Base-by-base conservation (phyloP, 2,113 vertebrate species). In the Bagarius yarrelli region DNA sequence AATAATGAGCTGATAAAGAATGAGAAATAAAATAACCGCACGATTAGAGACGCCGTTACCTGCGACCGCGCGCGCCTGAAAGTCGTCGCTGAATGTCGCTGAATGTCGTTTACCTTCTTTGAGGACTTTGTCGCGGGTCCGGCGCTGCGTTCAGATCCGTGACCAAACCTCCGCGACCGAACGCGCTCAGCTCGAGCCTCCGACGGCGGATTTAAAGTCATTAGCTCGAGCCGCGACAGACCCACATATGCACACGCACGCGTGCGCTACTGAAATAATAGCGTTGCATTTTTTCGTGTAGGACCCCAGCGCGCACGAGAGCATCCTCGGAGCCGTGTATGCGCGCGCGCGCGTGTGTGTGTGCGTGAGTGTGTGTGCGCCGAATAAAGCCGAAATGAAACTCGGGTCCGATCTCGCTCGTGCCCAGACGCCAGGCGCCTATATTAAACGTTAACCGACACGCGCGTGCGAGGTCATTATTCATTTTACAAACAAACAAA, bases 231-330 rank as follows among this genome's bases (percentile, higher is more conserved):
- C 60, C 76, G 80, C 69, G 79, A 27, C 56, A 47, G 66, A 67
- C 79, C 11, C 66, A 40, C 77, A 60, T 32, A 69, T 14, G 21
- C 61, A 19, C 59, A 21, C 18, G 25, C 40, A 36, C 55, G 34
- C 64, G 81, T 82, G 87, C 86, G 76, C 85, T 53, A 55, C 86
- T 82, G 87, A 82, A 82, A 91, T 89, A 88, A 88, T 91, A 88
- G 86, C 88, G 89, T 81, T 89, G 89, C 88, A 91, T 90, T 90
- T 87, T 90, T 88, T 86, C 88, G 87, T 70, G 86, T 32, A 55
- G 85, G 87, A 86, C 86, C 89, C 63, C 78, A 59, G 76, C 88
- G 91, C 88, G 89, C 92, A 88, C 86, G 84, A 86, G 83, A 92
- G 88, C 91, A 90, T 92, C 91, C 84, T 84, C 86, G 55, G 47